phyloP scores from a whole-genome alignment of 2,113 vertebrate species.

The Bos javanicus region DNA sequence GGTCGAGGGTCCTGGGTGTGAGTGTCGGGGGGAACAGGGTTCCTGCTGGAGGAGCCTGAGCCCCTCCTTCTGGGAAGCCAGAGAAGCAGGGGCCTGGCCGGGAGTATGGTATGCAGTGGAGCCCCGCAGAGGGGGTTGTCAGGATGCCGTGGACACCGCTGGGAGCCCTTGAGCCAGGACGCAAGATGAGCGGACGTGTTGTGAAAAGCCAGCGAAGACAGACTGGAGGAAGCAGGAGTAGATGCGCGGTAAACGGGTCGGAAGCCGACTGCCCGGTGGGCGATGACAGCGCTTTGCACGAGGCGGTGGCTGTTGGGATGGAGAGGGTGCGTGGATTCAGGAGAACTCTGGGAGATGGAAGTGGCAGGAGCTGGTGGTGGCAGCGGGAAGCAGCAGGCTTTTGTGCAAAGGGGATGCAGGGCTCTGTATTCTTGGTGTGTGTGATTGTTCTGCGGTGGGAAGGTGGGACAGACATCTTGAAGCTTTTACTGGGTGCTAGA shows the following conservation, averaged over 20 bases:
- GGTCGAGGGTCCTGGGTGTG: not conserved
- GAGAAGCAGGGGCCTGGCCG: not conserved
- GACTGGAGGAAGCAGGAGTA: not conserved
- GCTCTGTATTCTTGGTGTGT: fast-evolving
- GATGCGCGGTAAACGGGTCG: not conserved
- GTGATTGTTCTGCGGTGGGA: fast-evolving
- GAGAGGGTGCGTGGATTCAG: not conserved
- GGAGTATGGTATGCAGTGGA: fast-evolving
- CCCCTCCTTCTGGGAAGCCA: not conserved
- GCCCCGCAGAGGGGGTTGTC: not conserved
- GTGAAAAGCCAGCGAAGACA: not conserved
- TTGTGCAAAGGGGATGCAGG: fast-evolving
- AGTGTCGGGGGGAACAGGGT: fast-evolving
- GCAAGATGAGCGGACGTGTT: not conserved
- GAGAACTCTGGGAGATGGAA: fast-evolving
- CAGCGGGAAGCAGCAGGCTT: not conserved
- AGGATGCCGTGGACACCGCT: fast-evolving
- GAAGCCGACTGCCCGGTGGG: fast-evolving
- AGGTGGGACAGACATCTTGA: no score
- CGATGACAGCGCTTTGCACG: not conserved
- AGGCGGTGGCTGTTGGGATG: no score
- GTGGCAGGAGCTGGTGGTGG: fast-evolving
- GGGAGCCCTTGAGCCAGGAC: not conserved
- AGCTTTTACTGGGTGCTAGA: not conserved
- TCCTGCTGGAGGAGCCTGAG: not conserved